Evolutionary conservation across 2,797 vertebrate species (phyloP), one percentile per base, ranked within the genome.

Genomic region (Sciaenops ocellatus): DNA sequence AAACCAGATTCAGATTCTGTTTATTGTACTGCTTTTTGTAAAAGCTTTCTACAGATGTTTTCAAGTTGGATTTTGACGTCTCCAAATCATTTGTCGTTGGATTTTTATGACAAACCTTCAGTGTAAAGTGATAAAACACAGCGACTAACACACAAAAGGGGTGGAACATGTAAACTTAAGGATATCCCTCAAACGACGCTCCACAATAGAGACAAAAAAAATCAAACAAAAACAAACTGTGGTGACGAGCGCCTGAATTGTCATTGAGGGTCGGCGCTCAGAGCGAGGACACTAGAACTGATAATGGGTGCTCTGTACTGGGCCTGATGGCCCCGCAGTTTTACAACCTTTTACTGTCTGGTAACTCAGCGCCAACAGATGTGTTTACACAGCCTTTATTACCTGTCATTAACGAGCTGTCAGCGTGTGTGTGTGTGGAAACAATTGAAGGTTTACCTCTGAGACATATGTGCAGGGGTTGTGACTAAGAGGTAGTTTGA

Each of bases 381-480:
- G 92, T 93, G 92, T 94, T 94, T 93, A 94, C 92, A 87, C 83
- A 85, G 79, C 86, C 82, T 94, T 95, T 94, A 94, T 88, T 91
- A 87, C 86, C 85, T 89, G 84, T 87, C 87, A 93, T 93, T 94
- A 93, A 91, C 59, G 52, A 90, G 91, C 88, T 90, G 90, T 92
- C 86, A 88, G 84, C 83, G 59, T 85, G 83, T 82, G 83, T 82
- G 83, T 66, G 79, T 67, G 80, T 82, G 80, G 55, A 85, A 85
- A 90, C 87, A 87, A 90, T 76, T 82, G 83, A 76, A 83, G 71
- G 83, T 80, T 85, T 77, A 75, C 69, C 72, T 81, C 75, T 62
- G 59, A 82, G 66, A 82, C 85, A 72, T 46, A 46, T 79, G 80
- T 64, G 71, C 60, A 46, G 50, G 22, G n/a, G 62, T 30, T 69